These are phyloP conservation scores for Habropoda laboriosa DNA, from an alignment of 1,140 invertebrate genomes.

Conservation along the genomic window DNA sequence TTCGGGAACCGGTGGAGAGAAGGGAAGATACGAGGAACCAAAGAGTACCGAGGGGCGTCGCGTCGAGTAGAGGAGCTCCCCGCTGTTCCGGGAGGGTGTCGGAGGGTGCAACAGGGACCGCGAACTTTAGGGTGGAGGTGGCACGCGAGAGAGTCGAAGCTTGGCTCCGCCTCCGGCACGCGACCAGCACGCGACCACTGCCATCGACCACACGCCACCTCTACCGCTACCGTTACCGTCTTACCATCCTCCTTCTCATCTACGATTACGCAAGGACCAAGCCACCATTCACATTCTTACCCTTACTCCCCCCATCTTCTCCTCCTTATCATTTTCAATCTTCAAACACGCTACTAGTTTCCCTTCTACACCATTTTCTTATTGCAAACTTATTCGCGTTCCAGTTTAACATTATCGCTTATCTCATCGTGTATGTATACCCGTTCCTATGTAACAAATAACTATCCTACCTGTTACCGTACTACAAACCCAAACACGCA, in stretches of 20 bases:
- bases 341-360: background rate
- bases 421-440: too few relatives aligned
- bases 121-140: conserved; percentile 59
- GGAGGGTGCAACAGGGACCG: conserved; percentile 61
- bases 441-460: too few relatives aligned
- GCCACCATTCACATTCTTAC: background rate
- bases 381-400: background rate
- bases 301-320: background rate
- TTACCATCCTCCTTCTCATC: conserved; percentile 30
- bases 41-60: conserved; percentile 49
- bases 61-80: conserved; percentile 44
- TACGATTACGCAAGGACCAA: conserved; percentile 27
- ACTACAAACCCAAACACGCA: too few relatives aligned
- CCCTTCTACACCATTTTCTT: background rate
- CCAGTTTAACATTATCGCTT: background rate
- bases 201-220: conserved; percentile 51
- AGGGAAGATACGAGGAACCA: conserved; percentile 39
- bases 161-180: conserved; percentile 79
- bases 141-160: conserved; percentile 68
- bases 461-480: too few relatives aligned
- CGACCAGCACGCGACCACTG: conserved; percentile 79
- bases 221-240: conserved; percentile 17
- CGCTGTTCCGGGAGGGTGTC: conserved; percentile 36
- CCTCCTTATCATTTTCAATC: background rate
- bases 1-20: conserved; percentile 33